A percentile compares a stretch with the other conserved stretches of the same genome.
Conservation (phyloP, 2,888 invertebrate genomes). For the Hipparchia semele region DNA sequence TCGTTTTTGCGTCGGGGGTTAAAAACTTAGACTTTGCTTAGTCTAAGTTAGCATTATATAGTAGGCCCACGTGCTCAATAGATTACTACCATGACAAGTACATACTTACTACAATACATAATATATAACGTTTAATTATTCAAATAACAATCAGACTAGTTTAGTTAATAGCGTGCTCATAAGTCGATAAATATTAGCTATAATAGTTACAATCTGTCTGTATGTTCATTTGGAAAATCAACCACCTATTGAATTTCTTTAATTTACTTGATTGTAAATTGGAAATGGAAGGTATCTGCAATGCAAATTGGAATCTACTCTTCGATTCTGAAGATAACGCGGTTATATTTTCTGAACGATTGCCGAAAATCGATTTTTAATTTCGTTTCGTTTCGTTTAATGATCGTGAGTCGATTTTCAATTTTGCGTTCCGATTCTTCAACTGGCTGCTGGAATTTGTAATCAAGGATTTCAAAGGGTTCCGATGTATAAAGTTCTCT, state of each 20-base stretch:
- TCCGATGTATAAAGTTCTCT: not conserved
- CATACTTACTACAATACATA: too few relatives aligned
- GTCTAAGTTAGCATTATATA: too few relatives aligned
- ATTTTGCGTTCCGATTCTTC: slow-evolving; percentile 10
- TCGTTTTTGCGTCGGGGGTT: too few relatives aligned
- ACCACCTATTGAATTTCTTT: slow-evolving; percentile 70
- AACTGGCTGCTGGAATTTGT: not conserved
- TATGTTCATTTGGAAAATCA: slow-evolving; percentile 61
- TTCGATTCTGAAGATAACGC: slow-evolving; percentile 51
- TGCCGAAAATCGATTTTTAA: slow-evolving; percentile 32
- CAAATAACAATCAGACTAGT: too few relatives aligned
- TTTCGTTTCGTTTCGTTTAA: slow-evolving; percentile 30
- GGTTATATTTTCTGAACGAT: slow-evolving; percentile 43
- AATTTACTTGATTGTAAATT: slow-evolving; percentile 77
- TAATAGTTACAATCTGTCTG: not conserved
- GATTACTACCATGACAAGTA: too few relatives aligned
- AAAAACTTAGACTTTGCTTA: too few relatives aligned
- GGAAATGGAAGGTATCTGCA: slow-evolving; percentile 67
- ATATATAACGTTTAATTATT: too few relatives aligned
- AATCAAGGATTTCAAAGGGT: not conserved
- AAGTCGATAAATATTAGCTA: too few relatives aligned
- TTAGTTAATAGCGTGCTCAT: too few relatives aligned
- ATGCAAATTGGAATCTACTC: slow-evolving; percentile 60
- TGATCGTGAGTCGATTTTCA: slow-evolving; percentile 16
- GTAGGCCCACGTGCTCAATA: too few relatives aligned